Conservation (phyloP, 2,797 vertebrate genomes). For the Mico argentatus region DNA sequence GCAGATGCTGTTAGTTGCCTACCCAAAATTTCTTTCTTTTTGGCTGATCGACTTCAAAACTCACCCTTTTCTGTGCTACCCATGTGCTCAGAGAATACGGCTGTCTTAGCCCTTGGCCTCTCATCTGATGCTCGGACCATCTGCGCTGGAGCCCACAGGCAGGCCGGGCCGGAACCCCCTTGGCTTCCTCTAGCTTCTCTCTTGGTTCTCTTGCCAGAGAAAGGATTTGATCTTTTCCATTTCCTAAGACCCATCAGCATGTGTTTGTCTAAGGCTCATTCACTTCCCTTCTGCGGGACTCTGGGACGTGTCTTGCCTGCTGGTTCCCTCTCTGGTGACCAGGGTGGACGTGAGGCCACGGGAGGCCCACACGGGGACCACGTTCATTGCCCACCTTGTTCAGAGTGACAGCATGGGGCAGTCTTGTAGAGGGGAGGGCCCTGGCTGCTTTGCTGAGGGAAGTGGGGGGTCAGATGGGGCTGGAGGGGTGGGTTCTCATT, state of each 20-base stretch:
- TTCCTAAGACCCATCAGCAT: neutral
- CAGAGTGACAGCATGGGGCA: neutral
- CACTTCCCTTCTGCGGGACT: neutral
- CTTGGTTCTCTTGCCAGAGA: slow-evolving; percentile 48
- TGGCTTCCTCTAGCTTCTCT: neutral
- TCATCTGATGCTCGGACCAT: neutral
- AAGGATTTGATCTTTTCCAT: neutral
- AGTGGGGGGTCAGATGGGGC: accelerated
- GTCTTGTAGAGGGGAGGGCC: neutral
- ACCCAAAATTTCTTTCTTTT: accelerated
- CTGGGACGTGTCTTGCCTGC: neutral
- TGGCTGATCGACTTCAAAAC: too few relatives aligned
- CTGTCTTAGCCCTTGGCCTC: neutral
- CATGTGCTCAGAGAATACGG: accelerated
- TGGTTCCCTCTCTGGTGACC: neutral
- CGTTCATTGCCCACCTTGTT: accelerated
- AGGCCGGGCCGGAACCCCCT: neutral
- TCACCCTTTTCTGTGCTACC: too few relatives aligned
- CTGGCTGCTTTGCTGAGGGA: neutral
- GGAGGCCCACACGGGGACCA: neutral
- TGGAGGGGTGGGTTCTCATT: neutral
- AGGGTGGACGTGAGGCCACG: neutral
- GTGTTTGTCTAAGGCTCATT: neutral
- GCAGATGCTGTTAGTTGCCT: neutral
- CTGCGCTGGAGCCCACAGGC: slow-evolving; percentile 41